phyloP scores from a whole-genome alignment of 1,140 invertebrate genomes.

The Chlorops oryzae region DNA sequence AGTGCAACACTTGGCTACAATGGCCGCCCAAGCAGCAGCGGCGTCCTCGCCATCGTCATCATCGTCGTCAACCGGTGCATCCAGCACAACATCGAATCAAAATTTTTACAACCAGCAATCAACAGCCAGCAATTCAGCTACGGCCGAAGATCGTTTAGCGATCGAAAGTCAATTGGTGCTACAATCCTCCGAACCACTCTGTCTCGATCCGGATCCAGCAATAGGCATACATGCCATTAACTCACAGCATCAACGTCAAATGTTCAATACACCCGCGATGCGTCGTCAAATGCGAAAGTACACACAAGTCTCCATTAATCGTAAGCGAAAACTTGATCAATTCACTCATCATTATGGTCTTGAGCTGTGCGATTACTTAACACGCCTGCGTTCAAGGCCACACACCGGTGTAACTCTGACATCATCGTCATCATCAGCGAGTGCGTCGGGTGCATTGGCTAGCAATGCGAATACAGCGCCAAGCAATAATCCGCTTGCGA shows the following conservation, averaged over 20 bases:
- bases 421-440: neutral
- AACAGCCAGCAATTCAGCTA: constrained; percentile 53
- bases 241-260: constrained; percentile 65
- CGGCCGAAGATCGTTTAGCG: constrained; percentile 68
- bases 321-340: constrained; percentile 81
- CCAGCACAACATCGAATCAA: neutral
- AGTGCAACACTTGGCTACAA: constrained; percentile 34
- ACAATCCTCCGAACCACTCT: constrained; percentile 76
- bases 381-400: constrained; percentile 39
- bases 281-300: constrained; percentile 67
- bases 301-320: constrained; percentile 73
- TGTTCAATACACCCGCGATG: constrained; percentile 68
- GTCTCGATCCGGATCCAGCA: constrained; percentile 77
- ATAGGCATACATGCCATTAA: constrained; percentile 68
- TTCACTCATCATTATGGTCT: constrained; percentile 71
- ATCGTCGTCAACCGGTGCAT: constrained; percentile 1
- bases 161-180: constrained; percentile 78
- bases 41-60: neutral
- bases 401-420: constrained; percentile 22
- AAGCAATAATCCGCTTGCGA: constrained; percentile 37
- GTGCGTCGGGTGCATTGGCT: neutral
- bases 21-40: constrained; percentile 13
- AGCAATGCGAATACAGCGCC: no score
- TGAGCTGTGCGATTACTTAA: constrained; percentile 63
- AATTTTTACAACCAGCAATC: neutral